Evolutionary conservation across 1,140 invertebrate genomes (phyloP).

Genomic region (Saccostrea echinata): DNA sequence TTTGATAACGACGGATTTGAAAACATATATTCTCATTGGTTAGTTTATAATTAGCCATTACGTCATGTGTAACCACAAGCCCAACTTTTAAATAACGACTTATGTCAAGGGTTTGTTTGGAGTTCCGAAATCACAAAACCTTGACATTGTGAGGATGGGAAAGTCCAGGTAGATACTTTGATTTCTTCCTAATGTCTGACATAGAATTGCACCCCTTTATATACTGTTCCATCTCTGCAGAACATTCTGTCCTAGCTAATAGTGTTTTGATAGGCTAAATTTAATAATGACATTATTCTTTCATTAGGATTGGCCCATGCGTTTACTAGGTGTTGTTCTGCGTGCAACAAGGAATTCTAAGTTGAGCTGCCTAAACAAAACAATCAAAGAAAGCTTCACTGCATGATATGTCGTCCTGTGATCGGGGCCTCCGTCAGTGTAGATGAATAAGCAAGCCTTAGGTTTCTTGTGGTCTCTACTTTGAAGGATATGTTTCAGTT

Average conservation of each 20-base stretch:
- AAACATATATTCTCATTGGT: too few relatives aligned
- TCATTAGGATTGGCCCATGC: conserved; percentile 59
- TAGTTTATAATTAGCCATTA: too few relatives aligned
- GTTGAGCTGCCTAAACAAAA: conserved; percentile 53
- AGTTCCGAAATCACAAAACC: too few relatives aligned
- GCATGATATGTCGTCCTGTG: conserved; percentile 53
- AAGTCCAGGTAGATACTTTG: too few relatives aligned
- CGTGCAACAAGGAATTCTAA: conserved; percentile 52
- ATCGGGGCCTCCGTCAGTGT: conserved; percentile 60
- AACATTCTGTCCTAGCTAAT: conserved; percentile 35
- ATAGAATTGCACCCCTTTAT: conserved; percentile 37
- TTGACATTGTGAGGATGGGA: too few relatives aligned
- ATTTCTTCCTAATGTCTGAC: conserved; percentile 52
- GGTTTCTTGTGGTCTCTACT: not conserved
- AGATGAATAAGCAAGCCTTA: conserved; percentile 43
- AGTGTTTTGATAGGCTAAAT: conserved; percentile 58
- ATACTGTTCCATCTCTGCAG: conserved; percentile 41
- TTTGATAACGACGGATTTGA: too few relatives aligned
- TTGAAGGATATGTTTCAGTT: conserved; percentile 33
- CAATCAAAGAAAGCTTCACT: conserved; percentile 57
- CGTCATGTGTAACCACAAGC: too few relatives aligned
- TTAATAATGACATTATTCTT: conserved; percentile 60
- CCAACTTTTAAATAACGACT: too few relatives aligned
- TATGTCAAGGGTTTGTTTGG: too few relatives aligned
- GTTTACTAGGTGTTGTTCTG: conserved; percentile 57